Base-by-base conservation (phyloP, 1,140 invertebrate genomes). In the Adelges cooleyi region DNA sequence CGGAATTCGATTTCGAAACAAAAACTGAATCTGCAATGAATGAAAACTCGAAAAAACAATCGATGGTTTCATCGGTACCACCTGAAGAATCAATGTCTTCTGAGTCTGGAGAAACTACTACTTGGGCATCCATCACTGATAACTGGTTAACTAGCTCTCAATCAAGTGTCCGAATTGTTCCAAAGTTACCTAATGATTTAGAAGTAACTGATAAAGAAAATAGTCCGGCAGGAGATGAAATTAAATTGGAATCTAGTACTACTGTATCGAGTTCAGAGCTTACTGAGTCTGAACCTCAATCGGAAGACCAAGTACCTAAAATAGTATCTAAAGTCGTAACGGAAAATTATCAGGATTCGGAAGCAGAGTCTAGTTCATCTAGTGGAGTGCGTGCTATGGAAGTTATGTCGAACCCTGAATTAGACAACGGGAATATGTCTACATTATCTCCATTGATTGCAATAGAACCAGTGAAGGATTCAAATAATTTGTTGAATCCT, bases 191-290 rank as follows among this genome's bases (percentile, higher is more conserved):
- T 8, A 27, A 25, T 46, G 56, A 62, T 33, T 44, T 62, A 29
- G 56, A 62, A 62, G 23, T 62, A 5, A 13, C 17, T 11, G 53
- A 59, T 25, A 59, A 42, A 13, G 53, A 59, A 59, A 59, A 59
- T 27, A 38, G 3, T 6, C 13, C 38, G 2, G 5, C 0, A 3
- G 25, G 33, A 33, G 42, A 62, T 0, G 13, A 62, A 48, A 48
- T 20, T 3, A 48, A 62, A 2, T 46, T 25, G 1, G 56, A 62
- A 48, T 20, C 50, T 4, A 15, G n/a, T 8, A 17, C 15, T 1
- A n/a, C 22, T 27, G 11, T 6, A 33, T 6, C 5, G 5, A 6
- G 5, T 6, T 11, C 5, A 33, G 29, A 33, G 11, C n/a, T n/a
- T n/a, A n/a, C n/a, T n/a, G n/a, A n/a, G n/a, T n/a, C n/a, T n/a